These are phyloP conservation scores for Aphrocallistes beatrix DNA, from an alignment of 37 sponge, comb jelly and placozoan species.

Conservation along the genomic window DNA sequence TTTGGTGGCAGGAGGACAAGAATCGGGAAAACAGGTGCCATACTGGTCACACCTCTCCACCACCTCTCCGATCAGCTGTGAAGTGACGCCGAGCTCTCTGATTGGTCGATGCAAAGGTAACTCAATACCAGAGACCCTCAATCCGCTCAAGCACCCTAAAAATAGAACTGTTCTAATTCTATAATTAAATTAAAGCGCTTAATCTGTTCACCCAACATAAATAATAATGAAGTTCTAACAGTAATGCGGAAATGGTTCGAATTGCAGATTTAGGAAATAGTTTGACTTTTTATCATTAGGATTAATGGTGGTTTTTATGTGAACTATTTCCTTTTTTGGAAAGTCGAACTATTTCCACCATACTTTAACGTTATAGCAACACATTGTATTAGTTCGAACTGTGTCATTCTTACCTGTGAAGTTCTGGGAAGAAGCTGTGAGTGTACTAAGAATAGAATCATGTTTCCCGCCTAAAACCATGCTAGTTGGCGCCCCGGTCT, in stretches of 20 bases:
- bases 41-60: neutral
- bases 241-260: too few species aligned
- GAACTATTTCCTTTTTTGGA: too few species aligned
- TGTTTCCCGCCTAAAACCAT: slow-evolving; percentile 11
- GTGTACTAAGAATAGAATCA: neutral
- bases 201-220: too few species aligned
- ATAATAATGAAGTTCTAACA: too few species aligned
- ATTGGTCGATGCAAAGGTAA: neutral
- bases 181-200: too few species aligned
- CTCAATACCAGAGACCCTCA: neutral
- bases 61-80: neutral
- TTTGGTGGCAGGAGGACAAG: neutral
- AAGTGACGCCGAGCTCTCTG: neutral
- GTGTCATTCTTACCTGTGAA: neutral
- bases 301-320: too few species aligned
- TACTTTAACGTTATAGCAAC: too few species aligned
- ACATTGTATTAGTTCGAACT: too few species aligned
- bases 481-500: neutral
- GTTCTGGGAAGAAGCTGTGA: neutral
- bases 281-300: too few species aligned
- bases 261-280: too few species aligned
- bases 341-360: too few species aligned
- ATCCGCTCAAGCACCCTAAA: neutral
- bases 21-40: neutral
- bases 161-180: too few species aligned